Base-by-base conservation (phyloP, 2,113 vertebrate species). In the Probosciger aterrimus region DNA sequence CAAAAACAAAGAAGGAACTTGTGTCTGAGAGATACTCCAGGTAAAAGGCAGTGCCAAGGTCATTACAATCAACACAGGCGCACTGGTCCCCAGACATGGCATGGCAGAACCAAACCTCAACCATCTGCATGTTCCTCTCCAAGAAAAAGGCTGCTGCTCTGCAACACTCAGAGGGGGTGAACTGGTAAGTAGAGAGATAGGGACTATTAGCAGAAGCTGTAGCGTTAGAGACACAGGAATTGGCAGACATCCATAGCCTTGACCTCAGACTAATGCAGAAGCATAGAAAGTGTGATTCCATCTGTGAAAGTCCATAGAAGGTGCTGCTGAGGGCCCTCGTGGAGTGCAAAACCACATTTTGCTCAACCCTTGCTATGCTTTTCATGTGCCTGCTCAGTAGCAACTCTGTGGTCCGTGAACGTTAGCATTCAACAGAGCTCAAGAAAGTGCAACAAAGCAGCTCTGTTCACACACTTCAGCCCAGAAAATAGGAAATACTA, bases 401-500 rank as follows among this genome's bases (percentile, higher is more conserved):
- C 18, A 28, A 3, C 10, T 0, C 27, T 5, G 12, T 5, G 68
- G 12, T 13, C 69, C 12, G 1, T 37, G 60, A 59, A 7, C 18
- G 1, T 1, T 18, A 88, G 35, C 73, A n/a, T 33, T 31, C 62
- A 67, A 0, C 69, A 71, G 18, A 27, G 5, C 91, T 7, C 69
- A 31, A 18, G 60, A 52, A 71, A 70, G n/a, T 0, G 44, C 77
- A 47, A 33, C 77, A 89, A 14, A 77, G 73, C 77, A 82, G 47
- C 73, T 78, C 83, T 79, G 80, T 44, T 52, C 53, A 57, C 60
- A 44, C n/a, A 14, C 57, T 73, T 33, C 80, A 65, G 47, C 37
- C 49, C 81, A 31, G 77, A 65, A 86, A 95, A 79, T 47, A 96
- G 86, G 86, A 91, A 95, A 94, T 24, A 22, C 71, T 67, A 31